phyloP scores from a whole-genome alignment of 2,888 invertebrate species.

The Erannis defoliaria region DNA sequence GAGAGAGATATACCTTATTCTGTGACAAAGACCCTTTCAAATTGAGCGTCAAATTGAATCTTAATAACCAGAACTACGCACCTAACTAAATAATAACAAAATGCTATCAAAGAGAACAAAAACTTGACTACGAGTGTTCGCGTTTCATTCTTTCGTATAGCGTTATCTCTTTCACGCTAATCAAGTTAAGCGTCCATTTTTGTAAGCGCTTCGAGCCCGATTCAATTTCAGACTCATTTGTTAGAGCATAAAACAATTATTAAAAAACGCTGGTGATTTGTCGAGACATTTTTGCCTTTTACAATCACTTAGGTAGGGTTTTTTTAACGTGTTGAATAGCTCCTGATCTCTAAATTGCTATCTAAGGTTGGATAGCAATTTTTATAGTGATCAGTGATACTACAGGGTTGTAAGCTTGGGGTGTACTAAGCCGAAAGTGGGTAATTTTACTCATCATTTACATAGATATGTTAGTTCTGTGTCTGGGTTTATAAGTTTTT shows the following conservation, averaged over 20 bases:
- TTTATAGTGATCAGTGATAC: too few species aligned
- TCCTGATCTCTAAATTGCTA: too few species aligned
- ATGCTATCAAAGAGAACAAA: slow-evolving; percentile 61
- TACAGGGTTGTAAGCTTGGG: too few species aligned
- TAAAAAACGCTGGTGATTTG: slow-evolving; percentile 85
- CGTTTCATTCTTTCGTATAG: slow-evolving; percentile 50
- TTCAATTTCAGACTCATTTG: slow-evolving; percentile 91
- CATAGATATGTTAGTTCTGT: too few species aligned
- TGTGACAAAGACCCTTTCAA: slow-evolving; percentile 43
- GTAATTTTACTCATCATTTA: too few species aligned
- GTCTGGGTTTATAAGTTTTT: too few species aligned
- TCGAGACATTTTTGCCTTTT: slow-evolving; percentile 79
- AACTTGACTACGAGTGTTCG: slow-evolving; percentile 47
- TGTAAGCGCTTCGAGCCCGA: slow-evolving; percentile 86
- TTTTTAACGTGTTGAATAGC: background rate
- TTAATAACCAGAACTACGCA: slow-evolving; percentile 57
- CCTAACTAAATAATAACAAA: slow-evolving; percentile 59
- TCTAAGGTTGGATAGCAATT: too few species aligned
- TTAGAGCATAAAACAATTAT: slow-evolving; percentile 86
- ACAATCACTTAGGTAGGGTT: slow-evolving; percentile 68
- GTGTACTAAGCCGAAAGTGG: too few species aligned
- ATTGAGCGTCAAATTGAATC: slow-evolving; percentile 61
- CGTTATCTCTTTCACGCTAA: slow-evolving; percentile 84
- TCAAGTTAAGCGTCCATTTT: slow-evolving; percentile 90
- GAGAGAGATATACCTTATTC: slow-evolving; percentile 42